Conservation (phyloP, 2,797 vertebrate species). For the Acomys russatus region DNA sequence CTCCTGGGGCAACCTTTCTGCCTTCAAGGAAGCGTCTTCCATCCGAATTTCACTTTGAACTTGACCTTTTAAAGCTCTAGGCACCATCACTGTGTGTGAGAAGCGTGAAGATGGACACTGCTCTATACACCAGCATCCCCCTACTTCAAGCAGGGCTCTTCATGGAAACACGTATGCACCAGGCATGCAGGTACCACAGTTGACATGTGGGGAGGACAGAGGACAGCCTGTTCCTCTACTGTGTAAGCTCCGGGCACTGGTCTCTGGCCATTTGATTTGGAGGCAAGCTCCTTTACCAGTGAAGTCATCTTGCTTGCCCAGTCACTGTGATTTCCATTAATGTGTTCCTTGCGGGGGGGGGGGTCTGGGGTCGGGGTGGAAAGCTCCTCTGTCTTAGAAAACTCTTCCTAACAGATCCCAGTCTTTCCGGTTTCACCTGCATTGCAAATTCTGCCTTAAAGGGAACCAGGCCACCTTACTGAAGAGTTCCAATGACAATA, state of each 20-base stretch:
- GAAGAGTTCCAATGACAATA: not conserved
- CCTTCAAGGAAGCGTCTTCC: not conserved
- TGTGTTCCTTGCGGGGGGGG: not conserved
- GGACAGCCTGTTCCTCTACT: not conserved
- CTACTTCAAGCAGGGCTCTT: not conserved
- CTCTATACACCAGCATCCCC: not conserved
- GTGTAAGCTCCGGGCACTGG: not conserved
- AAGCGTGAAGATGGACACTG: not conserved
- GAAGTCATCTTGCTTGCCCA: not conserved
- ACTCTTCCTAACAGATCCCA: not conserved
- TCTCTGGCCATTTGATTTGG: not conserved
- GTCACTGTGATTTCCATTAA: constrained; percentile 8
- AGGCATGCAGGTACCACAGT: no score
- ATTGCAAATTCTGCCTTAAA: not conserved
- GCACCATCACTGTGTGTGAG: not conserved
- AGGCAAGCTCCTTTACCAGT: not conserved
- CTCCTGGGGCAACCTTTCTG: not conserved
- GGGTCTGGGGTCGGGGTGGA: not conserved
- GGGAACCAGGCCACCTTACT: not conserved
- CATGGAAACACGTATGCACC: not conserved
- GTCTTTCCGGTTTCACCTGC: not conserved
- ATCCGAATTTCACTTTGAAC: not conserved
- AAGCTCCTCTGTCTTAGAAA: not conserved
- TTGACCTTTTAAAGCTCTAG: not conserved
- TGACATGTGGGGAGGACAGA: not conserved